phyloP scores from a whole-genome alignment of 2,113 vertebrate genomes.

The Ardeotis arabs region DNA sequence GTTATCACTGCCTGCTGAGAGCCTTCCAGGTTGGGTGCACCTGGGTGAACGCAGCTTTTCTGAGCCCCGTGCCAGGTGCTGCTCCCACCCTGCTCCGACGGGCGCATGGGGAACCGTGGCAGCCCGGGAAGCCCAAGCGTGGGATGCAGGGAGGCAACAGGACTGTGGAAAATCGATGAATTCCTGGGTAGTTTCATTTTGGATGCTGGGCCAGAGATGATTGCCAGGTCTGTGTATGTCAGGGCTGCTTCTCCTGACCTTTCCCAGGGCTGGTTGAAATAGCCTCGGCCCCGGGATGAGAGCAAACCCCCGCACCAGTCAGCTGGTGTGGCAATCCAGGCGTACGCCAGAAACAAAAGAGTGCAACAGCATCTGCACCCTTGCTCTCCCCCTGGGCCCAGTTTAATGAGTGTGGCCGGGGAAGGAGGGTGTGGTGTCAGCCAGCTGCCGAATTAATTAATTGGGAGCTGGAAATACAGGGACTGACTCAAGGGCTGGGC shows the following conservation, averaged over 20 bases:
- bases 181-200: neutral
- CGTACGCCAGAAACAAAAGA: neutral
- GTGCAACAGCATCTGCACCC: slow-evolving; percentile 7
- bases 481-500: neutral
- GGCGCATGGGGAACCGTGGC: rapidly evolving
- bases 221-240: neutral
- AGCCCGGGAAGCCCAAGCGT: neutral
- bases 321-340: rapidly evolving
- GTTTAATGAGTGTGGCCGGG: neutral
- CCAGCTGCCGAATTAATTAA: slow-evolving; percentile 48
- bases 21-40: neutral
- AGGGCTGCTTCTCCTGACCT: slow-evolving; percentile 4
- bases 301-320: neutral
- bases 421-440: slow-evolving; percentile 40
- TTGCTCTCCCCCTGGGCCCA: neutral
- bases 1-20: neutral
- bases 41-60: neutral
- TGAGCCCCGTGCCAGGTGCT: neutral
- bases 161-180: neutral
- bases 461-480: slow-evolving; percentile 10
- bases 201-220: neutral
- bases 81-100: neutral
- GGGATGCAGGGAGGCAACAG: neutral
- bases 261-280: neutral
- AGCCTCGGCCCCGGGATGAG: rapidly evolving